A percentile compares a stretch with the other conserved stretches of the same genome.
phyloP scores from a whole-genome alignment of 1,140 invertebrate species.

The honey bee (Apis mellifera) region DNA sequence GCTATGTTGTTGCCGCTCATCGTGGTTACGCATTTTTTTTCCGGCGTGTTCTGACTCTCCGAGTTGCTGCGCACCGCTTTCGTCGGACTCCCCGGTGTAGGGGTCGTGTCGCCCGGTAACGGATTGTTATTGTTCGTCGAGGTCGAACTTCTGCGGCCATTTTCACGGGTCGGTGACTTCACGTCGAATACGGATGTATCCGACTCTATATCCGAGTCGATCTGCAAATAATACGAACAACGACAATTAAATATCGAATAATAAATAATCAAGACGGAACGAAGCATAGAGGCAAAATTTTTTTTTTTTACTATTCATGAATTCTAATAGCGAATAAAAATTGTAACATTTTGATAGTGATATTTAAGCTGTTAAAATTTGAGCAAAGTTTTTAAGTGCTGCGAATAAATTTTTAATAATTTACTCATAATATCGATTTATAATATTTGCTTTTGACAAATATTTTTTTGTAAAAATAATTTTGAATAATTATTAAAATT shows the following conservation, averaged over 20 bases:
- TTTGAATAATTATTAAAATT: no score
- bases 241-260: background rate
- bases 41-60: slow-evolving; percentile 82
- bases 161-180: slow-evolving; percentile 81
- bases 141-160: slow-evolving; percentile 82
- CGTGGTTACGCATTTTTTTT: slow-evolving; percentile 84
- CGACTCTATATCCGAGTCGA: slow-evolving; percentile 84
- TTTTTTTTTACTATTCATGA: no score
- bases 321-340: no score
- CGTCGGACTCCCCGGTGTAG: slow-evolving; percentile 79
- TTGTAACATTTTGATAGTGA: no score
- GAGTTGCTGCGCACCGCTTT: slow-evolving; percentile 83
- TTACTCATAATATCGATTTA: no score
- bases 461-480: no score
- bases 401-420: no score
- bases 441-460: no score
- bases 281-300: no score
- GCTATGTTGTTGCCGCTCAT: slow-evolving; percentile 87
- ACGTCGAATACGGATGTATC: slow-evolving; percentile 84
- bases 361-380: no score
- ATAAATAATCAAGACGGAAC: no score
- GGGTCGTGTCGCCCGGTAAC: slow-evolving; percentile 74
- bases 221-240: slow-evolving; percentile 71
- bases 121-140: slow-evolving; percentile 84
- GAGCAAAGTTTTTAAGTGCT: no score